Base-by-base conservation (phyloP, 1,140 invertebrate species). In the Atta texana region DNA sequence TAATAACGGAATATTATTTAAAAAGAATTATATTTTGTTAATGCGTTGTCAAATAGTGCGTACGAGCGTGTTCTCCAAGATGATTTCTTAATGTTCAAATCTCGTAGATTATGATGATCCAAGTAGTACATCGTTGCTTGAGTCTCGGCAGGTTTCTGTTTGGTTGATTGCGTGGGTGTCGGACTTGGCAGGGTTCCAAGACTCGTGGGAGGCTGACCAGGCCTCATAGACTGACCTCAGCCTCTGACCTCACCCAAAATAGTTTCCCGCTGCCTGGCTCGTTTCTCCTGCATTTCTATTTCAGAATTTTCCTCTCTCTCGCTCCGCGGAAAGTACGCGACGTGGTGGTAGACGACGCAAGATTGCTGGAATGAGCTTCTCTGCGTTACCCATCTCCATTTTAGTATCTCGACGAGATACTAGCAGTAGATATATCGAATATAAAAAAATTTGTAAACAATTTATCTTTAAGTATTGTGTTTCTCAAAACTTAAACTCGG, bases 211-310 rank as follows among this genome's bases (percentile, higher is more conserved):
- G 94, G 94, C 94, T 95, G 94, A 95, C 95, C 94, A 94, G 94
- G 92, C 93, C 93, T 93, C 93, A 94, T 93, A 93, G 94, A 94
- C 92, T 94, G 94, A 95, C 94, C 95, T 94, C 94, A 95, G 95
- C 95, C 95, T 95, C 94, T 95, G 94, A 95, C 95, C 95, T 94
- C 94, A 94, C 95, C 94, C 93, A 90, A 95, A 95, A 95, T 95
- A 95, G 93, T 93, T 91, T 92, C 89, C 87, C 86, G 84, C 85
- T 90, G 87, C 89, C 49, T 89, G 90, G 90, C 90, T 91, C 90
- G 87, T 88, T 85, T 86, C 90, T 87, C 82, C 71, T 91, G 88
- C 87, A 87, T 85, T 92, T 92, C 91, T 92, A 92, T 92, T 92
- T 92, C 88, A 63, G 90, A 90, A 87, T 86, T 91, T 92, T 88